Evolutionary conservation across 2,113 vertebrate genomes (phyloP).

Genomic region (Cebus imitator): DNA sequence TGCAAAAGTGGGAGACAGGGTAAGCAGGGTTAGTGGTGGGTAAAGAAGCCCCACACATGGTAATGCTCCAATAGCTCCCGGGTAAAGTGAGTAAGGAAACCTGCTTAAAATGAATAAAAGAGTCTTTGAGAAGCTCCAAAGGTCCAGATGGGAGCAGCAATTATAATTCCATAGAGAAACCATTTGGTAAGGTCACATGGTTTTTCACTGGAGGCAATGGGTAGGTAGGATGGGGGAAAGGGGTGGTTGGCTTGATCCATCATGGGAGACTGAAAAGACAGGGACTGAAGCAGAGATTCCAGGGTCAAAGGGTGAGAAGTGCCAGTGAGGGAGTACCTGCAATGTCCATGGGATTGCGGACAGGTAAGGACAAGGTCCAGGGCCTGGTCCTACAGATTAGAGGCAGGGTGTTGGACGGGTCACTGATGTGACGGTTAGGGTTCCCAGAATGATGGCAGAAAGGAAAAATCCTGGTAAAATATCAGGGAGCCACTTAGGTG

Average conservation of each 20-base stretch:
- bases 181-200: background rate
- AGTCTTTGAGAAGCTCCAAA: background rate
- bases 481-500: background rate
- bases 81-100: background rate
- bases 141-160: constrained; percentile 34
- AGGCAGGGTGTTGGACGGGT: background rate
- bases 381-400: background rate
- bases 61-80: background rate
- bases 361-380: background rate
- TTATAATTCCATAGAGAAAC: background rate
- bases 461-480: background rate
- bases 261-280: background rate
- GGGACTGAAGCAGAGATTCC: background rate
- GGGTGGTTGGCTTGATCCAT: background rate
- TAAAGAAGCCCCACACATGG: background rate
- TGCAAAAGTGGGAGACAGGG: background rate
- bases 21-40: background rate
- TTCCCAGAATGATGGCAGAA: background rate
- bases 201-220: background rate
- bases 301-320: background rate
- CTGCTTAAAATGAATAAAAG: background rate
- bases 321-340: background rate
- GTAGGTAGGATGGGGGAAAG: background rate
- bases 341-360: background rate
- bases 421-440: background rate